These are phyloP conservation scores for Zaprionus lineosus DNA, from an alignment of 2,888 invertebrate species.

Conservation along the genomic window DNA sequence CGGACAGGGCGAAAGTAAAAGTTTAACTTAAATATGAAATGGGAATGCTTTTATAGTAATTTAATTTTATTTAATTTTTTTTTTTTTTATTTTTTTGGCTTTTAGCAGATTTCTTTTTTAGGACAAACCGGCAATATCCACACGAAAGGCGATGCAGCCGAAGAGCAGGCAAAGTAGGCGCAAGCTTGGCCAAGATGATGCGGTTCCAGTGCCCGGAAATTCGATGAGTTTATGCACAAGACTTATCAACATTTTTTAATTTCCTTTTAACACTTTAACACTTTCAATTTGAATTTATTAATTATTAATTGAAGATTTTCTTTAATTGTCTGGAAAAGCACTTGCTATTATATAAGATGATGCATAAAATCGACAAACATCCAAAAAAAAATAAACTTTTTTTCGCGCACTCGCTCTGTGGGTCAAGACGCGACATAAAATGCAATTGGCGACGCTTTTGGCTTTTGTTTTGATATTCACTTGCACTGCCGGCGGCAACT, in stretches of 20 bases:
- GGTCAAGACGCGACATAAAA: too few species aligned
- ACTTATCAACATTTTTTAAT: constrained; percentile 37
- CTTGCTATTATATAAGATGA: constrained; percentile 20
- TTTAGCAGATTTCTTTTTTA: constrained; percentile 38
- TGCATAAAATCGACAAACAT: too few species aligned
- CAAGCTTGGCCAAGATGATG: constrained; percentile 5
- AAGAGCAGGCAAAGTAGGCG: constrained; percentile 24
- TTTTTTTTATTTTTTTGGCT: constrained; percentile 13
- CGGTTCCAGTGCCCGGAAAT: constrained; percentile 19
- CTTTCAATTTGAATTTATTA: constrained; percentile 14
- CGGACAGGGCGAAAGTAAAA: constrained; percentile 68
- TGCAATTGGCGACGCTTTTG: constrained; percentile 32
- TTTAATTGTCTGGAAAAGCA: constrained; percentile 16
- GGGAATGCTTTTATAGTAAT: constrained; percentile 1
- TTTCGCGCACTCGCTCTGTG: constrained; percentile 20
- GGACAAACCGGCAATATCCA: constrained; percentile 76
- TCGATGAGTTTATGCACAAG: constrained; percentile 16
- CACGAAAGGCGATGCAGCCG: constrained; percentile 51
- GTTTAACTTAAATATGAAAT: constrained; percentile 47
- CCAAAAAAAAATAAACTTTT: background rate
- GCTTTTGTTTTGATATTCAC: constrained; percentile 8
- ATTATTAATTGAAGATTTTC: too few species aligned
- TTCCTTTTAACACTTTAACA: background rate
- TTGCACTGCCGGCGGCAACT: constrained; percentile 20
- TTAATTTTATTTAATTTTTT: constrained; percentile 14